Conservation (phyloP, 2,797 vertebrate species). For the Avahi laniger region DNA sequence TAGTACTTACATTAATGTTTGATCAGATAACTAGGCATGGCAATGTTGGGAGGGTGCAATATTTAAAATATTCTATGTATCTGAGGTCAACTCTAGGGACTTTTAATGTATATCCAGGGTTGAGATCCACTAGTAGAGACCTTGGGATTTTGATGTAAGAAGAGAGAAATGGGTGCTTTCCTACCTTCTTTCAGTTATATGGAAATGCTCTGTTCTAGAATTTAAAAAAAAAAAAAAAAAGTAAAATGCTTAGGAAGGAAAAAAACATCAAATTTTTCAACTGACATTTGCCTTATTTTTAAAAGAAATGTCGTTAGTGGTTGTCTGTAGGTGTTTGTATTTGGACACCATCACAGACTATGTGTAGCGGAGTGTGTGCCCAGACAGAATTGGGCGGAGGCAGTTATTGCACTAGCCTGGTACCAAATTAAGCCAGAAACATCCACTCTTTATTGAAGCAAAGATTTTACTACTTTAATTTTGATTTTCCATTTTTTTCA, state of each 20-base stretch:
- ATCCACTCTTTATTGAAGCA: not conserved
- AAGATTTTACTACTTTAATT: constrained; percentile 38
- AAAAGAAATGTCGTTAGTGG: not conserved
- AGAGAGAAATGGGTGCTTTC: not conserved
- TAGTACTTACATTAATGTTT: not conserved
- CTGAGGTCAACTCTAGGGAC: not conserved
- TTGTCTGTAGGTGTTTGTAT: not conserved
- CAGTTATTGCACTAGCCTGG: not conserved
- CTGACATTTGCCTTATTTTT: not conserved
- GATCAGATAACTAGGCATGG: not conserved
- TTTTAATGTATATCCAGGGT: not conserved
- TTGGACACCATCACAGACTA: not conserved
- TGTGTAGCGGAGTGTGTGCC: not conserved
- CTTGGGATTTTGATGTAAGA: not conserved
- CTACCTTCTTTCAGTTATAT: not conserved
- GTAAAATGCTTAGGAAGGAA: not conserved
- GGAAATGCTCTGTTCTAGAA: not conserved
- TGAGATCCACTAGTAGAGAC: not conserved
- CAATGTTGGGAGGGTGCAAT: not conserved
- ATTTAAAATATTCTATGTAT: not conserved
- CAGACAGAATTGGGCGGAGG: not conserved
- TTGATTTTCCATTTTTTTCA: constrained; percentile 47
- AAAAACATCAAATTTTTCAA: not conserved
- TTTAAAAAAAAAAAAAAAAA: not conserved
- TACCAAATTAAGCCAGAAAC: not conserved